phyloP scores from a whole-genome alignment of 2,888 invertebrate species.

The Drosophila austrosaltans region DNA sequence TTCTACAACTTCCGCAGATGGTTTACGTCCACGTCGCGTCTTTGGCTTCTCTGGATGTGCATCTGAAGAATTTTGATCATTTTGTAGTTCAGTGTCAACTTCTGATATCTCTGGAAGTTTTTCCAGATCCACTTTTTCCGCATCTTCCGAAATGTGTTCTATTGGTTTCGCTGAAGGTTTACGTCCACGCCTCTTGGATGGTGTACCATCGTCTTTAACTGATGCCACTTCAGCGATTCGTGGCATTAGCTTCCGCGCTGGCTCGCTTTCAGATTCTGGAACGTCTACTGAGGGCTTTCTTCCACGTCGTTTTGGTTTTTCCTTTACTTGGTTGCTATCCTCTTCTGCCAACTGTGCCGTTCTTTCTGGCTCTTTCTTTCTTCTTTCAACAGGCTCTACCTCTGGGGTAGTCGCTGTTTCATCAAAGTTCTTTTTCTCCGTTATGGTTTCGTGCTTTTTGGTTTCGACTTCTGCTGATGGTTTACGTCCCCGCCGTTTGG shows the following conservation, averaged over 20 bases:
- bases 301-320: conserved; percentile 24
- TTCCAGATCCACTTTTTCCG: not conserved
- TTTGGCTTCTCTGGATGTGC: conserved; percentile 24
- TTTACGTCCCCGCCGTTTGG: conserved; percentile 40
- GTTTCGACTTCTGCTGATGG: conserved; percentile 30
- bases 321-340: too few species aligned
- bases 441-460: not conserved
- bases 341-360: not conserved
- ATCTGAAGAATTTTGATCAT: not conserved
- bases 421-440: not conserved
- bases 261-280: not conserved
- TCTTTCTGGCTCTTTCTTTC: not conserved
- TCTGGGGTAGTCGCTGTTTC: too few species aligned
- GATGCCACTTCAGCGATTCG: not conserved
- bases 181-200: conserved; percentile 27
- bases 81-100: not conserved
- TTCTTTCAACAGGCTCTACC: too few species aligned
- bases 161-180: conserved; percentile 27
- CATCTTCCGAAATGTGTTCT: not conserved
- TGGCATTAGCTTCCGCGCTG: not conserved
- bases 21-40: conserved; percentile 42
- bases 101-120: not conserved
- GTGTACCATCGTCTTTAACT: not conserved
- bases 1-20: conserved; percentile 41
- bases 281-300: conserved; percentile 1